Base-by-base conservation (phyloP, 2,797 vertebrate species). In the Pangasius djambal region DNA sequence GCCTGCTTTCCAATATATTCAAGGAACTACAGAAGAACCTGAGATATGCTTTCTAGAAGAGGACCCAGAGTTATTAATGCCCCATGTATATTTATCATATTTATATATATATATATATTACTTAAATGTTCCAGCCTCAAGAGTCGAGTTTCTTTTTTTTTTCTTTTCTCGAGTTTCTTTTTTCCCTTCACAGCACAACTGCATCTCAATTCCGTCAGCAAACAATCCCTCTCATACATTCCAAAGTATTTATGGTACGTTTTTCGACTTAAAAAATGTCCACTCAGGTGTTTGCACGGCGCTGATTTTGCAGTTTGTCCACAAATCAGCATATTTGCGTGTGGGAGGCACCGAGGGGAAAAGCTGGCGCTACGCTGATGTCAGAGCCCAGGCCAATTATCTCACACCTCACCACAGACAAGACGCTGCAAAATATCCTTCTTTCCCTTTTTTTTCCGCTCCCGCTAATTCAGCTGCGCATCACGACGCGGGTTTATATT, bases 301-400 rank as follows among this genome's bases (percentile, higher is more conserved):
- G 94, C 93, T 94, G 93, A 94, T 92, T 86, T 92, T 84, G 93
- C 93, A 93, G 90, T 65, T 93, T 94, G 88, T 88, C 28, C 83
- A 77, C 78, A 91, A 91, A 94, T 91, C 89, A 92, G 92, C 91
- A 91, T 88, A 89, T 93, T 92, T 91, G 88, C 87, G 83, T 82
- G 6, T 83, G 85, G 2, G 83, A 88, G 9, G 25, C 52, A 0
- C n/a, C 2, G 44, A 52, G 75, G 50, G 50, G 15, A 44, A 75
- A 28, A 52, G 0, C 40, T 3, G 7, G 40, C 4, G 22, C 20
- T 25, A 44, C 44, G 74, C 25, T 1, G 44, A 52, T 50, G 25
- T 77, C 48, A n/a, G 25, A n/a, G 28, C 44, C 6, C 44, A 7
- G 70, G 28, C 1, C 40, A 6, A 31, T 78, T 9, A 55, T 55